phyloP scores from a whole-genome alignment of 2,888 invertebrate species.

The Parasteatoda lunata region DNA sequence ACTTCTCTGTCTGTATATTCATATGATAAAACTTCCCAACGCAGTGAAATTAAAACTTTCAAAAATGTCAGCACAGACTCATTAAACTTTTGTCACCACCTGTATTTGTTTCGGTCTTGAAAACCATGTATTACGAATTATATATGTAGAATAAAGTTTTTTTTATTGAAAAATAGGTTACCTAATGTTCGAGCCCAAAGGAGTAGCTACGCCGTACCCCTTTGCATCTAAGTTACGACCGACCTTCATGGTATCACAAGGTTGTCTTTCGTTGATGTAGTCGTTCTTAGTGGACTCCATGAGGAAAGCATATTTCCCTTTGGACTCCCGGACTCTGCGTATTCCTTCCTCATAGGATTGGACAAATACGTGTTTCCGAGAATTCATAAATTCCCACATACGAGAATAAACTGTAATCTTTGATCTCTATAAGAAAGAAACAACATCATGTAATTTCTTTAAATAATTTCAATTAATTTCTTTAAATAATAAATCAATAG shows the following conservation, averaged over 20 bases:
- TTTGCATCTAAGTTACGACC: slow-evolving; percentile 88
- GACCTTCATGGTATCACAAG: slow-evolving; percentile 96
- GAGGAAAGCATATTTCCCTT: slow-evolving; percentile 77
- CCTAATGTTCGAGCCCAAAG: slow-evolving; percentile 70
- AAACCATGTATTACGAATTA: too few species aligned
- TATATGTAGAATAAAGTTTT: too few species aligned
- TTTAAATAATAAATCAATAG: too few species aligned
- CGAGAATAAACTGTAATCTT: slow-evolving; percentile 76
- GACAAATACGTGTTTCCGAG: slow-evolving; percentile 75
- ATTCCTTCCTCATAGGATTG: slow-evolving; percentile 75
- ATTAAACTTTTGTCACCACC: too few species aligned
- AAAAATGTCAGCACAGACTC: too few species aligned
- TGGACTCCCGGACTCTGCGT: slow-evolving; percentile 73
- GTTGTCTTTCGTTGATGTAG: slow-evolving; percentile 84
- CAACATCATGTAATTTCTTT: neutral
- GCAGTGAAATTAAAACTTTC: too few species aligned
- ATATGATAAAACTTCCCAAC: too few species aligned
- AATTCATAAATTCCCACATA: slow-evolving; percentile 77
- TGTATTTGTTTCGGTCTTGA: too few species aligned
- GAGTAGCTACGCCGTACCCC: slow-evolving; percentile 80
- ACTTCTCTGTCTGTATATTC: too few species aligned
- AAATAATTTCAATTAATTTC: too few species aligned
- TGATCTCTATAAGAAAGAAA: slow-evolving; percentile 73
- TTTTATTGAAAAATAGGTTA: neutral
- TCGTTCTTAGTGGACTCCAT: slow-evolving; percentile 70